Evolutionary conservation across 2,113 vertebrate genomes (phyloP), one percentile per base, ranked within the genome.

Genomic region (Eublepharis macularius): DNA sequence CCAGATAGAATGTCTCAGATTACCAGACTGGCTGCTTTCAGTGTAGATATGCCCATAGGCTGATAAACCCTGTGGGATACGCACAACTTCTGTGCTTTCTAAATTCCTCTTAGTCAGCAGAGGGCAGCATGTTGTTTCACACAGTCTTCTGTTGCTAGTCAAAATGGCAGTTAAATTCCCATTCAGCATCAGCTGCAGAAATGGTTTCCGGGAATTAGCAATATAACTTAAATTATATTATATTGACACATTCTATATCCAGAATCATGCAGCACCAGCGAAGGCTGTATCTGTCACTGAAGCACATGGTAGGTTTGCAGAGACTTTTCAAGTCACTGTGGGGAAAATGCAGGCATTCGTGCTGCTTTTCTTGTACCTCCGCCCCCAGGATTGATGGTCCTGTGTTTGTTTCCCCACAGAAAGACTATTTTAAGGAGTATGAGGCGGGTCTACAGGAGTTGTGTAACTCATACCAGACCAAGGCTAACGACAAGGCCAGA

Each of bases 351-450:
- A 79, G 57, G 14, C 10, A 26, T 34, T 14, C 6, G 65, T 63
- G 39, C 84, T 4, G 10, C 6, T 19, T 74, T 49, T 70, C 1
- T 51, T 4, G 34, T 36, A 80, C n/a, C n/a, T n/a, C n/a, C n/a
- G 43, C 0, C 41, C 13, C 72, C 54, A 13, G 47, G 0, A 39
- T 49, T 36, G 2, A 29, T 49, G 34, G 2, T 19, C 85, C 32
- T 16, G 1, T 57, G 36, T 72, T 19, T 79, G 34, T 76, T 65
- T 89, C 12, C 19, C 36, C 34, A 41, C 94, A 99, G 99, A 99
- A 99, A 94, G 99, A 99, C 57, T 99, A 99, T 95, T 99, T 99
- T 94, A 98, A 97, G 91, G 98, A 99, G 88, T 99, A 99, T 85
- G 99, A 99, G 88, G 96, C 97, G 4, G 98, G 98, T 16, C 96